These are phyloP conservation scores for Biston stratarius DNA, from an alignment of 2,888 invertebrate species.

Conservation along the genomic window DNA sequence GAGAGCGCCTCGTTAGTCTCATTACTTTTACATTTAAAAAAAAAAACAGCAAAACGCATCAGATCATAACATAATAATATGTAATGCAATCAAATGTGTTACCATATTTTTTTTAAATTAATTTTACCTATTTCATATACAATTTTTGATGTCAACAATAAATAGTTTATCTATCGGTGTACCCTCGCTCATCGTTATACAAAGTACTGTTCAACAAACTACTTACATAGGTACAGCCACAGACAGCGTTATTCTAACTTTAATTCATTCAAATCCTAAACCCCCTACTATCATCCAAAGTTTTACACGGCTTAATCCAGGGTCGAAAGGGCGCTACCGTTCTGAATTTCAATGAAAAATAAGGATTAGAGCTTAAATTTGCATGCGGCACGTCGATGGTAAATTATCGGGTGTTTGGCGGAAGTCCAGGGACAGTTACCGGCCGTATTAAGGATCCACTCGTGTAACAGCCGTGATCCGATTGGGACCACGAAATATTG, in stretches of 20 bases:
- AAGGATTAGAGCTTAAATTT: slow-evolving; percentile 69
- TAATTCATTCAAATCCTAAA: slow-evolving; percentile 37
- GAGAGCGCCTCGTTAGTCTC: no score
- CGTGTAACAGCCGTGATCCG: slow-evolving; percentile 32
- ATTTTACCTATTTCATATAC: no score
- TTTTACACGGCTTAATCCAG: slow-evolving; percentile 39
- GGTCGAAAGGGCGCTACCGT: slow-evolving; percentile 45
- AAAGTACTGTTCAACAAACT: no score
- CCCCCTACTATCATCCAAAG: slow-evolving; percentile 28
- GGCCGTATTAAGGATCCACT: slow-evolving; percentile 62
- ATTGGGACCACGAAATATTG: slow-evolving; percentile 28
- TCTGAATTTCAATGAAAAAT: slow-evolving; percentile 62
- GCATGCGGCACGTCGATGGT: slow-evolving; percentile 72
- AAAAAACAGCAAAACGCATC: no score
- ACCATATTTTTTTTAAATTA: no score
- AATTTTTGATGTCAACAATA: no score
- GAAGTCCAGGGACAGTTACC: slow-evolving; percentile 68
- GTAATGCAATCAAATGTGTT: no score
- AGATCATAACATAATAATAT: no score
- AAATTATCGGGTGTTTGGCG: slow-evolving; percentile 77
- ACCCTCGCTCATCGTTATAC: no score
- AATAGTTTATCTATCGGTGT: no score
- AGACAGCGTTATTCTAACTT: neutral
- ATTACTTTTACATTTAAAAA: no score
- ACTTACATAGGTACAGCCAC: no score